A percentile compares a stretch with the other conserved stretches of the same genome.
phyloP scores from a whole-genome alignment of 1,140 invertebrate species.

The Carcinoscorpius rotundicauda region DNA sequence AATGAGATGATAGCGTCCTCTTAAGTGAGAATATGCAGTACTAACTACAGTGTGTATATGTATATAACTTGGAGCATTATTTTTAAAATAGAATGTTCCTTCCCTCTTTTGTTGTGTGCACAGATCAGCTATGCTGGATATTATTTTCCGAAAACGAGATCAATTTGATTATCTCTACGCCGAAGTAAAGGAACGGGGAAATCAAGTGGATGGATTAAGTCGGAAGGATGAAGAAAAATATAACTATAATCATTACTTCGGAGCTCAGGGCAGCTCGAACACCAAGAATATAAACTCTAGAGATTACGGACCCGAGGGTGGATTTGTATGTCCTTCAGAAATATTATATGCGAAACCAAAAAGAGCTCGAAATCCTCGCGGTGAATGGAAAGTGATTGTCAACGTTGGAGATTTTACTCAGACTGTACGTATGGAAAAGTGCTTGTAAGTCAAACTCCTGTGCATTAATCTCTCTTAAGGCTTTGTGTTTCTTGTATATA shows the following conservation, averaged over 20 bases:
- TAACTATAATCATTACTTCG: conserved; percentile 43
- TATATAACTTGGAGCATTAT: too few species aligned
- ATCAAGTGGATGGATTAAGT: conserved; percentile 42
- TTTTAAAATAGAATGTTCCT: too few species aligned
- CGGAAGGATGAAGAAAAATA: conserved; percentile 43
- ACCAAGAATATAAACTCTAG: conserved; percentile 1
- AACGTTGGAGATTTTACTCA: conserved; percentile 71
- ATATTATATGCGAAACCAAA: conserved; percentile 71
- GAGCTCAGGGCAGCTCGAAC: background rate
- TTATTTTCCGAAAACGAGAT: conserved; percentile 52
- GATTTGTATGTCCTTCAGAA: conserved; percentile 65
- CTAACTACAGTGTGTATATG: too few species aligned
- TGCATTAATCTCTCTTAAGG: conserved; percentile 15
- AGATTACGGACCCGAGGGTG: conserved; percentile 44
- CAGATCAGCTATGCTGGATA: conserved; percentile 52
- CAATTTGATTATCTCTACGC: conserved; percentile 53
- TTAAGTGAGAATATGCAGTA: too few species aligned
- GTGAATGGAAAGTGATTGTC: conserved; percentile 75
- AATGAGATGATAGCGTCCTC: too few species aligned
- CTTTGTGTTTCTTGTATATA: conserved; percentile 3
- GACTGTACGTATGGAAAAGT: conserved; percentile 68
- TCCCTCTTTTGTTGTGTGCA: too few species aligned
- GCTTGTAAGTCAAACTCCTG: conserved; percentile 43
- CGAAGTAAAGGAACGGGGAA: conserved; percentile 41
- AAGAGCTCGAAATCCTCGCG: conserved; percentile 55